These are phyloP conservation scores for Lochmaea crataegi DNA, from an alignment of 2,888 invertebrate species.

Conservation along the genomic window DNA sequence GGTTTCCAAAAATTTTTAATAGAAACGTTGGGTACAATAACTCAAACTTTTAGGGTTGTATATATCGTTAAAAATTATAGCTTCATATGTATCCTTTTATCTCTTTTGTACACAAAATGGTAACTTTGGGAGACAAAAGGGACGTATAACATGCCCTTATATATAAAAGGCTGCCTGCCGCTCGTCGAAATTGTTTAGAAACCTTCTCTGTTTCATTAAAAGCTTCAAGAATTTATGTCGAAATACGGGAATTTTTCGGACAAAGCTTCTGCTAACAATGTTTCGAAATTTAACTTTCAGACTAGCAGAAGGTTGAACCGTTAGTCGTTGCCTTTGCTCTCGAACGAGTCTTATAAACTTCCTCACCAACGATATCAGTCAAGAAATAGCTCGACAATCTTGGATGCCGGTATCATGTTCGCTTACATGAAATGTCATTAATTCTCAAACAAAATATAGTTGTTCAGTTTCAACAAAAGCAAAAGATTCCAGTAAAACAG, in stretches of 20 bases:
- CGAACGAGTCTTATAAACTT: conserved; percentile 25
- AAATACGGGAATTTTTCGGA: conserved; percentile 33
- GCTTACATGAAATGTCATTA: too few species aligned
- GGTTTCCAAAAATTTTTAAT: neutral
- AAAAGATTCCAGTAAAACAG: too few species aligned
- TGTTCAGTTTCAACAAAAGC: too few species aligned
- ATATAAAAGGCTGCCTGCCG: conserved; percentile 27
- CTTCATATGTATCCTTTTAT: conserved; percentile 1
- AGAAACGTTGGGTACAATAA: neutral
- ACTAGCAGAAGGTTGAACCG: conserved; percentile 21
- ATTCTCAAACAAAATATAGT: too few species aligned
- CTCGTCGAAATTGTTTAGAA: conserved; percentile 32
- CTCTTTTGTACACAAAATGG: conserved; percentile 27
- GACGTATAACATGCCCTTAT: conserved; percentile 21
- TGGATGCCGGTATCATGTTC: too few species aligned
- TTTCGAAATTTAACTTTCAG: conserved; percentile 24
- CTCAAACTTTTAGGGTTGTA: neutral
- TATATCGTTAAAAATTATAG: conserved; percentile 7
- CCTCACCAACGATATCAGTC: neutral
- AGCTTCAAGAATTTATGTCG: conserved; percentile 30
- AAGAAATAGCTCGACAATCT: too few species aligned
- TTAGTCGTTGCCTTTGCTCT: conserved; percentile 11
- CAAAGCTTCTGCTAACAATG: conserved; percentile 28
- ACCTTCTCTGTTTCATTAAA: conserved; percentile 27
- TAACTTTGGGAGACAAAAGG: conserved; percentile 23